A percentile compares a stretch with the other conserved stretches of the same genome.
These are phyloP conservation scores for Apocrypta bakeri DNA, from an alignment of 1,140 invertebrate genomes.

Conservation along the genomic window DNA sequence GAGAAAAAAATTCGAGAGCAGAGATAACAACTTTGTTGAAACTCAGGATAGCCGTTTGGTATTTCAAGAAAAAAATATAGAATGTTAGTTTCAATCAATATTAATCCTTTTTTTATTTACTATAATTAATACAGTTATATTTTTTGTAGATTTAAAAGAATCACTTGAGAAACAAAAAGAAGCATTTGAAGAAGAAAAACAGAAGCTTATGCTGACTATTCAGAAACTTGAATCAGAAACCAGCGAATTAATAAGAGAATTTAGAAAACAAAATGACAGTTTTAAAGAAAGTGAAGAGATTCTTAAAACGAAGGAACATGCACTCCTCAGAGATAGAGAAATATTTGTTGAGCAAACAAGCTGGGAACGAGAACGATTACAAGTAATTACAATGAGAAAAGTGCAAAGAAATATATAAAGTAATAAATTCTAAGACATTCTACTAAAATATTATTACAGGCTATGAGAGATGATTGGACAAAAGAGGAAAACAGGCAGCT, in stretches of 20 bases:
- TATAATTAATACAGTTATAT: not conserved
- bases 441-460: slow-evolving; percentile 49
- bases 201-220: slow-evolving; percentile 60
- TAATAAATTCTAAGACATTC: not conserved
- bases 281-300: slow-evolving; percentile 61
- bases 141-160: slow-evolving; percentile 61
- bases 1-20: slow-evolving; percentile 59
- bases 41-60: slow-evolving; percentile 59
- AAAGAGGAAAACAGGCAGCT: slow-evolving; percentile 67
- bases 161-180: slow-evolving; percentile 62
- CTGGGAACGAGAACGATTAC: slow-evolving; percentile 66
- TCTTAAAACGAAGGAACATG: slow-evolving; percentile 60
- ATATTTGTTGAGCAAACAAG: slow-evolving; percentile 66
- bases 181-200: slow-evolving; percentile 58
- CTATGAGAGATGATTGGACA: slow-evolving; percentile 65
- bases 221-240: slow-evolving; percentile 61
- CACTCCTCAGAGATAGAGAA: slow-evolving; percentile 64
- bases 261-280: slow-evolving; percentile 60
- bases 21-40: slow-evolving; percentile 57
- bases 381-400: too few species aligned
- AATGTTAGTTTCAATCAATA: slow-evolving; percentile 58
- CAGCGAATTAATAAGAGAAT: slow-evolving; percentile 58
- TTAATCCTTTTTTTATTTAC: slow-evolving; percentile 1
- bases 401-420: not conserved
- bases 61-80: slow-evolving; percentile 62